Evolutionary conservation across 2,113 vertebrate species (phyloP).

Genomic region (Melanotaenia duboulayi): DNA sequence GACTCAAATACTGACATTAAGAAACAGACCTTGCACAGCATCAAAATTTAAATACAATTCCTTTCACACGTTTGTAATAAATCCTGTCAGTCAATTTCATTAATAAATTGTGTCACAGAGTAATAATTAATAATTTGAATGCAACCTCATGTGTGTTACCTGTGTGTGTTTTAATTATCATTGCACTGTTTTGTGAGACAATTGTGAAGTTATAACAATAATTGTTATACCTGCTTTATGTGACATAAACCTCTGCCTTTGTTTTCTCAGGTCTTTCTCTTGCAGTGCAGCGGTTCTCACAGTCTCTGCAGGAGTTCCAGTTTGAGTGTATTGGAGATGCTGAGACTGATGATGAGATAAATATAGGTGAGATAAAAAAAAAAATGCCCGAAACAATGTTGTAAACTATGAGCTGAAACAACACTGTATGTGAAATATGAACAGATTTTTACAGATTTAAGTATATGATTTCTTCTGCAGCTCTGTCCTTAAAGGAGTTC

Average conservation of each 20-base stretch:
- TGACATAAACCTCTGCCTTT: slow-evolving; percentile 11
- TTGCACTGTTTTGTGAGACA: not conserved
- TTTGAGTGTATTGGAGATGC: slow-evolving; percentile 98
- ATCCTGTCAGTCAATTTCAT: no score
- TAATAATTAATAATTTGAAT: no score
- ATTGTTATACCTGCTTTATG: not conserved
- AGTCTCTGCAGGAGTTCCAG: slow-evolving; percentile 96
- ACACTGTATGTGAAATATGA: not conserved
- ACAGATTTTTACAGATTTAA: not conserved
- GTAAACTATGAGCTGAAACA: not conserved
- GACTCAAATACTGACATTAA: no score
- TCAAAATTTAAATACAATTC: no score
- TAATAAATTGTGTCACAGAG: no score
- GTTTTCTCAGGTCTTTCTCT: slow-evolving; percentile 89
- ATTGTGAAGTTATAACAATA: not conserved
- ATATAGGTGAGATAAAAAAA: slow-evolving; percentile 88
- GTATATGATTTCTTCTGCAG: slow-evolving; percentile 76
- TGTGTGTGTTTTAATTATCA: not conserved
- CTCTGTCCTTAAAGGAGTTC: slow-evolving; percentile 97
- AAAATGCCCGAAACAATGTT: not conserved
- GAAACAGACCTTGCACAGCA: not conserved
- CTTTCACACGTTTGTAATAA: no score
- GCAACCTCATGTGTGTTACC: not conserved
- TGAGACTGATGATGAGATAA: slow-evolving; percentile 98
- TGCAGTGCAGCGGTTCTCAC: slow-evolving; percentile 95